Evolutionary conservation across 2,113 vertebrate genomes (phyloP).

Genomic region (Boulengeromyrus knoepffleri): DNA sequence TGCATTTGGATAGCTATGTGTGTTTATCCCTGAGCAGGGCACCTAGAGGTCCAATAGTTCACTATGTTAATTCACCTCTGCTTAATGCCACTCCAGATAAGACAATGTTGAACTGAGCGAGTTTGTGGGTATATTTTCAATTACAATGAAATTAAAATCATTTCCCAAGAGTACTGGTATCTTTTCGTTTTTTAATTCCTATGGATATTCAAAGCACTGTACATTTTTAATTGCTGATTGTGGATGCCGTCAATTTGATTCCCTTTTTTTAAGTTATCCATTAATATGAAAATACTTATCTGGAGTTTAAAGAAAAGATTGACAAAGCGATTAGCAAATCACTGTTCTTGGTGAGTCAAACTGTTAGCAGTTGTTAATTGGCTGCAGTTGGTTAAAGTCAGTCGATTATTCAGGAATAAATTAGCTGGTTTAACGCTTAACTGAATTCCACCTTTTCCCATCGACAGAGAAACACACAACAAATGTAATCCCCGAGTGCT

Average conservation of each 20-base stretch:
- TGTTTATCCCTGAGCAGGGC: not conserved
- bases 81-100: not conserved
- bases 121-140: not conserved
- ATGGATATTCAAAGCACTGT: conserved; percentile 3
- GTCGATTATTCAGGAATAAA: not conserved
- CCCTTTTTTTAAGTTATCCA: not conserved
- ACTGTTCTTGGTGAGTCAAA: not conserved
- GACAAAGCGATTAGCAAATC: not conserved
- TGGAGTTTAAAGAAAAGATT: conserved; percentile 1
- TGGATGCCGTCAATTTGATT: not conserved
- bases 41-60: not conserved
- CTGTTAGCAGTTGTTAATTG: not conserved
- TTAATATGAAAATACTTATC: conserved; percentile 5
- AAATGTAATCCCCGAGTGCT: conserved; percentile 1
- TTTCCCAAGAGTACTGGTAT: not conserved
- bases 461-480: not conserved
- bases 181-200: conserved; percentile 11
- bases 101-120: not conserved
- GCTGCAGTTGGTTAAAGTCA: not conserved
- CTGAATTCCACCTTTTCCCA: not conserved
- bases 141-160: conserved; percentile 1
- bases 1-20: not conserved
- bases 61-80: not conserved
- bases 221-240: conserved; percentile 6
- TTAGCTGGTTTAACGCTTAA: conserved; percentile 2